Evolutionary conservation across 2,888 invertebrate species (phyloP), one percentile per base, ranked within the genome.

Genomic region (Thelaira solivaga): DNA sequence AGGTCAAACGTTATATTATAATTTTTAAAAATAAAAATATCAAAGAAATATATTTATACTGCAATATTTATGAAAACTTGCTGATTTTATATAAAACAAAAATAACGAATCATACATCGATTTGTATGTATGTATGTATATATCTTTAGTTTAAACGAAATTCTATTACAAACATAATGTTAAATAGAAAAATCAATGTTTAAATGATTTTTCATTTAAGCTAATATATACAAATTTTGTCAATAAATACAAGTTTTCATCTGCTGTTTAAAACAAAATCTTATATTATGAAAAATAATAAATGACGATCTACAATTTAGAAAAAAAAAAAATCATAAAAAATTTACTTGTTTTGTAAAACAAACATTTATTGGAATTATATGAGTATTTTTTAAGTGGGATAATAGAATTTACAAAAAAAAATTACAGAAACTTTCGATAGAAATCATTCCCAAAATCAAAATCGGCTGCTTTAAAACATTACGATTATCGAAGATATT

Each of bases 1-100:
- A 81, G 81, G 81, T 81, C 81, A 81, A 81, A 80, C 78, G 65
- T 72, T 64, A 76, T 67, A n/a, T 45, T 55, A 34, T 39, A 62
- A 53, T 24, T 13, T 2, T 26, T 47, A 43, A 51, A 71, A 72
- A 62, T 43, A 51, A 55, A 49, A 61, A 29, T 18, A 49, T 39
- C 10, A 47, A 68, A 8, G 47, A 49, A 49, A 18, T 34, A 24
- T 51, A 49, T 51, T 47, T 51, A 55, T 36, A 49, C 41, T 11
- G 4, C 16, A 26, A 36, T 34, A 61, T 34, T 31, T 13, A 43
- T 57, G 31, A 61, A 61, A 45, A 34, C 45, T 22, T 47, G 34
- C 24, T 45, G 62, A 2, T 18, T 18, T 10, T 1, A 47, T 7
- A 24, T 47, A 13, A 22, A 45, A 45, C 11, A 20, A 22, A 18